Evolutionary conservation across 2,113 vertebrate genomes (phyloP).

Genomic region (Podilymbus podiceps): DNA sequence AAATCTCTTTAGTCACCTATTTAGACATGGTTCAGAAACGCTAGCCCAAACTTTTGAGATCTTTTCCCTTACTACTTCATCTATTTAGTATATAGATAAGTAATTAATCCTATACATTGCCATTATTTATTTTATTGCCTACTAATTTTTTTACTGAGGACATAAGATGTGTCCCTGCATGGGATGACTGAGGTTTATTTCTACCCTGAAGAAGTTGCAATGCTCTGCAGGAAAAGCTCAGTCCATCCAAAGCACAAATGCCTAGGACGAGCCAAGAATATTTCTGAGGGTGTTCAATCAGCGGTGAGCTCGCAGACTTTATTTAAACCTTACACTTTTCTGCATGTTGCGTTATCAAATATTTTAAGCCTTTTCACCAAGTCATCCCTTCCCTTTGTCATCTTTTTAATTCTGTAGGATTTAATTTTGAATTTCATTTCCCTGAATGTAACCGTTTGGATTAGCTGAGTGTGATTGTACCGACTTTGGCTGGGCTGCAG

Average conservation of each 20-base stretch:
- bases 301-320: conserved; percentile 1
- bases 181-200: neutral
- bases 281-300: neutral
- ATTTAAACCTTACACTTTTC: conserved; percentile 48
- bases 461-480: neutral
- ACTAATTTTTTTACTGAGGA: neutral
- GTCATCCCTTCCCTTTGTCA: neutral
- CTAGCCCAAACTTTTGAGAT: neutral
- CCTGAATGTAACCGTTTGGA: conserved; percentile 28
- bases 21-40: neutral
- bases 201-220: neutral
- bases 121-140: neutral
- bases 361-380: conserved; percentile 16
- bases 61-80: neutral
- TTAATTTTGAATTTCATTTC: neutral
- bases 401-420: conserved; percentile 26
- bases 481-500: neutral
- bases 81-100: neutral
- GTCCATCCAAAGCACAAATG: neutral
- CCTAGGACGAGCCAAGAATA: conserved; percentile 10
- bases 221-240: neutral
- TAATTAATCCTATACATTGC: neutral
- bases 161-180: neutral
- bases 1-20: neutral
- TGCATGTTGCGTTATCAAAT: conserved; percentile 3